Conservation (phyloP, 2,113 vertebrate species). For the Triplophysa dalaica region DNA sequence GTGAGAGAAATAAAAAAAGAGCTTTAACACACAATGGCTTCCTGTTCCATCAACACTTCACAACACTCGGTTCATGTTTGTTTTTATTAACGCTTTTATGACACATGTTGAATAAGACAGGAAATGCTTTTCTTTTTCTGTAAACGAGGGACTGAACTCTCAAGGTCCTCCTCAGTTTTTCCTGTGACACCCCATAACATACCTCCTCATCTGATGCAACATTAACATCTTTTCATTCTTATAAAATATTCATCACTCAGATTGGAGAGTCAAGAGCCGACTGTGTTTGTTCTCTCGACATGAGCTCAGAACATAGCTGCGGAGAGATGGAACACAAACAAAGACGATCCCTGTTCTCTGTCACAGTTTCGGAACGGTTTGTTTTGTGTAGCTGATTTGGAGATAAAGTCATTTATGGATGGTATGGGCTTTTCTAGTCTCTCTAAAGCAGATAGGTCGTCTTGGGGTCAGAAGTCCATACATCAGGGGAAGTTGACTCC, state of each 20-base stretch:
- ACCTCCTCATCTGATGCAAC: slow-evolving; percentile 29
- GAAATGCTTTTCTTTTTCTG: slow-evolving; percentile 32
- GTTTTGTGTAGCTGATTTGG: slow-evolving; percentile 24
- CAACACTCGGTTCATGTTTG: slow-evolving; percentile 47
- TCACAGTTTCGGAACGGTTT: slow-evolving; percentile 41
- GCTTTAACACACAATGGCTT: slow-evolving; percentile 40
- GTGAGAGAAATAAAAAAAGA: slow-evolving; percentile 31
- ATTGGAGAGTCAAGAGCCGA: slow-evolving; percentile 42
- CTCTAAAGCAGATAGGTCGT: slow-evolving; percentile 60
- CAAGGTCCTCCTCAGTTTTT: slow-evolving; percentile 19
- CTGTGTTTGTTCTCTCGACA: slow-evolving; percentile 43
- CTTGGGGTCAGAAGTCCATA: slow-evolving; percentile 62
- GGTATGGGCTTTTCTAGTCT: slow-evolving; percentile 52
- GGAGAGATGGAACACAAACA: slow-evolving; percentile 50
- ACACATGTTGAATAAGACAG: slow-evolving; percentile 50
- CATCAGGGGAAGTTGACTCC: slow-evolving; percentile 65
- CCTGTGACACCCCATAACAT: slow-evolving; percentile 25
- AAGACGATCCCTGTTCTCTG: slow-evolving; percentile 49
- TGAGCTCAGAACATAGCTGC: slow-evolving; percentile 27
- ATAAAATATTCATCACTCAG: slow-evolving; percentile 36
- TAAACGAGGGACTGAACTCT: slow-evolving; percentile 13
- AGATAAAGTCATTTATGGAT: slow-evolving; percentile 40
- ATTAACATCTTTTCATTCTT: slow-evolving; percentile 26
- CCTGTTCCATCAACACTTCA: slow-evolving; percentile 45
- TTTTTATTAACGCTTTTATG: slow-evolving; percentile 52